Base-by-base conservation (phyloP, 2,888 invertebrate genomes). In the Eurytoma californica region DNA sequence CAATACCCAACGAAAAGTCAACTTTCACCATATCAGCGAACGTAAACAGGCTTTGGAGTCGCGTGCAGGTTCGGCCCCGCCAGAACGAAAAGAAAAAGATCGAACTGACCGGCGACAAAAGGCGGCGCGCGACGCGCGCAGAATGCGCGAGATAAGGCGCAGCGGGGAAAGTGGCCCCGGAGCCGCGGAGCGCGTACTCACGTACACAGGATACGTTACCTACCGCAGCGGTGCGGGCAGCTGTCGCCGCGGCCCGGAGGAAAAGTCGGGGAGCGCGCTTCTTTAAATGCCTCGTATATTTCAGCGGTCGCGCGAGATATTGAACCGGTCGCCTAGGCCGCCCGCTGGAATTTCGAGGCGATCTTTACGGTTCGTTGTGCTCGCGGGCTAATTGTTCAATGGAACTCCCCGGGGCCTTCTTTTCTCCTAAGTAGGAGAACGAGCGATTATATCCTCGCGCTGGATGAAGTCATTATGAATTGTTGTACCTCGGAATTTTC, bases 161-260 rank as follows among this genome's bases (percentile, higher is more conserved):
- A 61, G 53, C 47, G 68, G 75, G 61, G 69, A 76, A 76, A 76
- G 69, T 69, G 47, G 75, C 63, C 61, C 61, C 68, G 75, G 69
- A 69, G 63, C 69, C 13, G 39, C 47, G 39, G 18, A 13, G 14
- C 12, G n/a, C 0, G 9, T 58, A 58, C 7, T 13, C 3, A 58
- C 7, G 18, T 18, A 47, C 39, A 39, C 7, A 39, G 7, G 2
- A 14, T 63, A 9, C 63, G 39, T 28, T 70, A 77, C 70, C 69
- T 77, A 77, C 76, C 69, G 65, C 76, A 65, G 73, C 63, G 63
- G n/a, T n/a, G 16, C 53, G 14, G 16, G 53, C 53, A 53, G 14
- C 61, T 63, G 39, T n/a, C 47, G 18, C 18, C 58, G 28, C 39
- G 14, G 39, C 5, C 55, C 13, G n/a, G 49, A 18, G 57, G 51